Conservation (phyloP, 2,113 vertebrate species). For the Nyctereutes procyonoides region DNA sequence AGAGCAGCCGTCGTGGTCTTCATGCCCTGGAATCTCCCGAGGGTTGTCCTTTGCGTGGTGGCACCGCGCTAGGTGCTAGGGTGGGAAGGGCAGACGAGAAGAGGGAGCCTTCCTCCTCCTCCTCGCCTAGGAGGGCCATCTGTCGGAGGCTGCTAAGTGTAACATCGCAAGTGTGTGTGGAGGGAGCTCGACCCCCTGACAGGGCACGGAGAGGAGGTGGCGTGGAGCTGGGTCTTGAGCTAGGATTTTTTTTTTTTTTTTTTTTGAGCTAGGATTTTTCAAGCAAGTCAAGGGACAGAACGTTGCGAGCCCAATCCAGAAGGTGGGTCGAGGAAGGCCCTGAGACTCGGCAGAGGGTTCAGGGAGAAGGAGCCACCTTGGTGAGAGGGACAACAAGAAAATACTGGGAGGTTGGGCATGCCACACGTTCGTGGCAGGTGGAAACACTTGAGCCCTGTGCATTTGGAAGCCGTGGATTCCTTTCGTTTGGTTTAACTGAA, state of each 20-base stretch:
- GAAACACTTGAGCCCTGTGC: accelerated
- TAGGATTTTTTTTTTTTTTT: background rate
- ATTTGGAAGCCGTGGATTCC: background rate
- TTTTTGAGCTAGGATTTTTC: background rate
- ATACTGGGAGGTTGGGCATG: accelerated
- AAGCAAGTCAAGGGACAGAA: background rate
- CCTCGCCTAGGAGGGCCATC: background rate
- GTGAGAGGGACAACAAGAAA: too few species aligned
- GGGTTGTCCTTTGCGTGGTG: too few species aligned
- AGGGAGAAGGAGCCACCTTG: background rate
- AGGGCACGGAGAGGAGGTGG: background rate
- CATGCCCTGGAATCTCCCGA: accelerated
- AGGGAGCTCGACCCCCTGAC: background rate
- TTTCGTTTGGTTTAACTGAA: background rate
- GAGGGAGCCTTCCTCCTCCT: background rate
- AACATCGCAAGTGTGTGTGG: accelerated
- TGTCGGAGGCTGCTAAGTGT: background rate
- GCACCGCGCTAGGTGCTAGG: accelerated
- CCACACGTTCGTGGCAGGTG: too few species aligned
- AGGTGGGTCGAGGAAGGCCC: background rate
- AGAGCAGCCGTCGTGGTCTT: background rate
- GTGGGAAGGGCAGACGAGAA: accelerated
- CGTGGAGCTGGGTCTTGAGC: background rate
- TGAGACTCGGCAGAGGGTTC: background rate
- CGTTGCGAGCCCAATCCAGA: too few species aligned